Evolutionary conservation across 2,113 vertebrate genomes (phyloP).

Genomic region (Amblyopsis rosae): DNA sequence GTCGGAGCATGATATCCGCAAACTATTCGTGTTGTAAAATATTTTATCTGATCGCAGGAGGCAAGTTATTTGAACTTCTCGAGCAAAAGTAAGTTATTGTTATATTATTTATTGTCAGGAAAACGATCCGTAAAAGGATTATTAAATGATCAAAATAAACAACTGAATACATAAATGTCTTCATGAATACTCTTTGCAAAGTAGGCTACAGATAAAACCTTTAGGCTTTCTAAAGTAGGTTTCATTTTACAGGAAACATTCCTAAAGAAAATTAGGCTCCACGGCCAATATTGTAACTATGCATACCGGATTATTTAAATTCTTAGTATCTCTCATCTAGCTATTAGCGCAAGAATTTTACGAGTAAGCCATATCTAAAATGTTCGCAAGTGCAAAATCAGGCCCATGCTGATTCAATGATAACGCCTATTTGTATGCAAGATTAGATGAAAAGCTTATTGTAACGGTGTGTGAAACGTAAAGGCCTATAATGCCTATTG

Average conservation of each 20-base stretch:
- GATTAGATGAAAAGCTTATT: not conserved
- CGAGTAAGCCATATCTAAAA: no score
- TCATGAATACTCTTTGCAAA: constrained; percentile 44
- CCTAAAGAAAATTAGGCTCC: not conserved
- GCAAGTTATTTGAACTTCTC: constrained; percentile 86
- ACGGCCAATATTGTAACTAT: no score
- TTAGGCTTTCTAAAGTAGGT: not conserved
- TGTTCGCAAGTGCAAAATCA: no score
- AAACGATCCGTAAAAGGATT: constrained; percentile 77
- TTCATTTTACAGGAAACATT: not conserved
- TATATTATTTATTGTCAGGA: constrained; percentile 96
- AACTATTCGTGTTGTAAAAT: constrained; percentile 82
- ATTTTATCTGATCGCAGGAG: constrained; percentile 87
- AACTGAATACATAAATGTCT: constrained; percentile 53
- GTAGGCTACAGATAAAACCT: not conserved
- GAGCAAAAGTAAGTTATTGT: constrained; percentile 97
- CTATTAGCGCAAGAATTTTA: no score
- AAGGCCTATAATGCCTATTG: not conserved
- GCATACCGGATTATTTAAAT: not conserved
- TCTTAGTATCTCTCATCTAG: not conserved
- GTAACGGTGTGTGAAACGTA: not conserved
- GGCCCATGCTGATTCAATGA: not conserved
- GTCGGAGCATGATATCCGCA: constrained; percentile 81
- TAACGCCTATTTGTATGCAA: not conserved
- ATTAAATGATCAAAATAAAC: constrained; percentile 81